Evolutionary conservation across 2,888 invertebrate species (phyloP).

Genomic region (Drosophila sordidula): DNA sequence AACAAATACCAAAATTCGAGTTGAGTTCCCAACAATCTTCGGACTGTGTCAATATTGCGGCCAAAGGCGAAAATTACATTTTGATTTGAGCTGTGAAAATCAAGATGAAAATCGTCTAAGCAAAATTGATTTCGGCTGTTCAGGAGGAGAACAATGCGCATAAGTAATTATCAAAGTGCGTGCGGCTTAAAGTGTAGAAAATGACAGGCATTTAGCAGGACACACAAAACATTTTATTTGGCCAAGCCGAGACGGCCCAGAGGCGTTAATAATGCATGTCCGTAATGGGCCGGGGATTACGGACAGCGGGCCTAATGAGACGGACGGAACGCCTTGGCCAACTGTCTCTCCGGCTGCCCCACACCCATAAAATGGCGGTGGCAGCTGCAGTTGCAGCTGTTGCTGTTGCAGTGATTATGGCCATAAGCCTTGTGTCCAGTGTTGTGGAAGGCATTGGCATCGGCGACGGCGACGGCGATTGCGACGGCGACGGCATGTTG

Average conservation of each 20-base stretch:
- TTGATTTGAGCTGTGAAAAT: constrained; percentile 23
- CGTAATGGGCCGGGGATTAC: constrained; percentile 62
- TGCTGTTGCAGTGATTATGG: constrained; percentile 36
- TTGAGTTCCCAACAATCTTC: constrained; percentile 30
- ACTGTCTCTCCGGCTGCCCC: constrained; percentile 11
- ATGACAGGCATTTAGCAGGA: constrained; percentile 52
- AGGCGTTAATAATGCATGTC: constrained; percentile 68
- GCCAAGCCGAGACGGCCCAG: constrained; percentile 2
- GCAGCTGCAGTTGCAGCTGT: constrained; percentile 13
- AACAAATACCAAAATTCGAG: constrained; percentile 17
- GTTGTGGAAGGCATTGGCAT: constrained; percentile 3
- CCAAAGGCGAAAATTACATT: constrained; percentile 36
- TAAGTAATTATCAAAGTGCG: constrained; percentile 46
- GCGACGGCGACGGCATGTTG: constrained; percentile 26
- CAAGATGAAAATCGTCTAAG: constrained; percentile 32
- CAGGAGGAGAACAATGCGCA: constrained; percentile 33
- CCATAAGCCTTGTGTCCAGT: constrained; percentile 26
- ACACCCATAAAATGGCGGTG: constrained; percentile 42
- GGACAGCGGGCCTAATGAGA: constrained; percentile 64
- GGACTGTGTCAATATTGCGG: constrained; percentile 59
- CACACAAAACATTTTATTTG: constrained; percentile 22
- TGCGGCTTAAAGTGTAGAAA: constrained; percentile 40
- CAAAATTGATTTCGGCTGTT: constrained; percentile 53
- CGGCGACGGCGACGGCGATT: neutral
- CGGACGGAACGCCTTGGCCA: constrained; percentile 16